These are phyloP conservation scores for Heliconius sara DNA, from an alignment of 2,888 invertebrate genomes.

Conservation along the genomic window DNA sequence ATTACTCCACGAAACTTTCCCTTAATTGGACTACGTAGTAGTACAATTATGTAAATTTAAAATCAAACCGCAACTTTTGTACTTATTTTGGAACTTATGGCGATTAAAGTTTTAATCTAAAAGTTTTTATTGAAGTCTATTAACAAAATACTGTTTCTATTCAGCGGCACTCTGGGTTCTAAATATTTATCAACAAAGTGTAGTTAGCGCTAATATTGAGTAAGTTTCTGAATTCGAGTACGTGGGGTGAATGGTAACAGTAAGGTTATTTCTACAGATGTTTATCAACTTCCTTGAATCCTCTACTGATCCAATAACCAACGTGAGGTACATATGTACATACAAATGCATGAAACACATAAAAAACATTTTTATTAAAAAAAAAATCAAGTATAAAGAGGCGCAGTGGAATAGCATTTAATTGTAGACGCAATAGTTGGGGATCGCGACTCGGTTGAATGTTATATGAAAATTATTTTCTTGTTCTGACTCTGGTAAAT, in stretches of 20 bases:
- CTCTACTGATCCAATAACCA: neutral
- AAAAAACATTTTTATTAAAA: neutral
- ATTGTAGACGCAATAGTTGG: neutral
- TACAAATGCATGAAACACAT: neutral
- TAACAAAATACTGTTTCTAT: conserved; percentile 21
- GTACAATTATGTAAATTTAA: conserved; percentile 45
- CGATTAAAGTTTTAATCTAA: conserved; percentile 42
- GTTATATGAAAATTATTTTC: neutral
- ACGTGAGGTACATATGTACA: neutral
- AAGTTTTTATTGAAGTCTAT: conserved; percentile 29
- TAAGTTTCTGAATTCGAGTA: conserved; percentile 16
- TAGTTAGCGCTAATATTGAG: neutral
- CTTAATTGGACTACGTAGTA: conserved; percentile 42
- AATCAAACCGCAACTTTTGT: conserved; percentile 40
- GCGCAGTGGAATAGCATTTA: neutral
- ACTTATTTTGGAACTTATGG: conserved; percentile 41
- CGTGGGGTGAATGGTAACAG: neutral
- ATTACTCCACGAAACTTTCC: conserved; percentile 33
- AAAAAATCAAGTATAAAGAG: neutral
- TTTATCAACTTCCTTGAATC: conserved; percentile 11
- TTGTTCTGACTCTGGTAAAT: neutral
- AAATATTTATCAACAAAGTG: neutral
- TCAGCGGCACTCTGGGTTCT: neutral
- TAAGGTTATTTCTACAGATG: neutral
- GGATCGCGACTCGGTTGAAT: neutral